Conservation (phyloP, 2,888 invertebrate species). For the Acleris emargana region DNA sequence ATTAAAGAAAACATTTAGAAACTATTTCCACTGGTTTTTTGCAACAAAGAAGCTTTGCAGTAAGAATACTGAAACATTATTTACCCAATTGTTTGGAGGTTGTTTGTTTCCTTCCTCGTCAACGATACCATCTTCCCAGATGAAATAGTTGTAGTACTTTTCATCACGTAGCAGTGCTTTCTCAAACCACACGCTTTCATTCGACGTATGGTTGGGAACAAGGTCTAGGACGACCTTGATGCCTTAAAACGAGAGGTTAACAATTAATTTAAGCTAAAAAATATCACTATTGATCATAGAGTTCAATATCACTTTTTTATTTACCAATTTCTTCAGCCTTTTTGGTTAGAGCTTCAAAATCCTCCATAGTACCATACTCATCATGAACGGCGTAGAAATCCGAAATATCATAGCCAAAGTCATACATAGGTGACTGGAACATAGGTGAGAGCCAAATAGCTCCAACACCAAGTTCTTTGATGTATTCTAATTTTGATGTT, state of each 20-base stretch:
- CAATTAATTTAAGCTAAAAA: not conserved
- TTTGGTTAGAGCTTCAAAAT: conserved; percentile 85
- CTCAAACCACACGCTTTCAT: conserved; percentile 93
- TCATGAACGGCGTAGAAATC: conserved; percentile 88
- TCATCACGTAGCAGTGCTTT: conserved; percentile 85
- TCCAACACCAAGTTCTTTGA: conserved; percentile 86
- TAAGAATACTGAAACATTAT: not conserved
- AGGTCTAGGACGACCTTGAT: conserved; percentile 86
- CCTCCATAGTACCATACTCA: conserved; percentile 88
- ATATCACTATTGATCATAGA: no score
- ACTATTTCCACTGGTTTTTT: not conserved
- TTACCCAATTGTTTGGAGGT: conserved; percentile 90
- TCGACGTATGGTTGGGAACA: conserved; percentile 90
- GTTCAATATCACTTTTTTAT: no score
- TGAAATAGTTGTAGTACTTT: conserved; percentile 88
- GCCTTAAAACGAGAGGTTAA: conserved; percentile 50
- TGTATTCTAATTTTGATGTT: conserved; percentile 84
- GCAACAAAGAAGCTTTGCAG: no score
- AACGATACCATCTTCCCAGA: conserved; percentile 86
- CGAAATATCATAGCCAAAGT: conserved; percentile 92
- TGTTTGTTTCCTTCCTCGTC: conserved; percentile 69
- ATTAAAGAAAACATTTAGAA: conserved; percentile 32
- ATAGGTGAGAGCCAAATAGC: conserved; percentile 91
- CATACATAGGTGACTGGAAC: conserved; percentile 88
- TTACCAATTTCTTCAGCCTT: conserved; percentile 79